Base-by-base conservation (phyloP, 2,113 vertebrate species). In the Clarias magur region DNA sequence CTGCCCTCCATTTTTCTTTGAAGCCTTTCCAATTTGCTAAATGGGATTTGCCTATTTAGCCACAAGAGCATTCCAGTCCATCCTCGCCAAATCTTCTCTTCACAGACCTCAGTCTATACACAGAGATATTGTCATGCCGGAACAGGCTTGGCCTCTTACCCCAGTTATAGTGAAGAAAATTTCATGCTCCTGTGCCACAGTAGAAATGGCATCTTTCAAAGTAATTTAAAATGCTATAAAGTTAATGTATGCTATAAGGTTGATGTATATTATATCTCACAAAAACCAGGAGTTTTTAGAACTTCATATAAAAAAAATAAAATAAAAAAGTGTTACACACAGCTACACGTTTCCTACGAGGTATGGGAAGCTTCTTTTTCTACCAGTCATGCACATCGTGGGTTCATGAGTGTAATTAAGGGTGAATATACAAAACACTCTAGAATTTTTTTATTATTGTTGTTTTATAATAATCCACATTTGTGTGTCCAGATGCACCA, bases 401-500 rank as follows among this genome's bases (percentile, higher is more conserved):
- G 27, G 6, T 17, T 70, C 7, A 7, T 34, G 17, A 13, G 4
- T 6, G 25, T 54, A 27, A 25, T 75, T 13, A 27, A 8, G 16
- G 25, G 25, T 78, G 48, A 38, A 27, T 9, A 78, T 56, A 54
- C 17, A 53, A 23, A 48, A 53, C 1, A 25, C 6, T 53, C 1
- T 25, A 48, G 11, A 75, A n/a, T 79, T 7, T 38, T 38, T 38
- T 38, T 38, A 38, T 38, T 38, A 38, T 38, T 38, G 2, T 38
- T 38, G 34, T 38, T 38, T 38, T 38, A 38, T 38, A 38, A 38
- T 38, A 38, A 38, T 38, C 34, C 34, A 38, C 34, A 38, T 38
- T 38, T 38, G 54, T 62, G 34, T 82, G 4, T 59, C 56, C 93
- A 99, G 98, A 91, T 99, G 97, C 86, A 98, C 97, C 65, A 94